Conservation (phyloP, 2,888 invertebrate species). For the Aporophyla nigra region DNA sequence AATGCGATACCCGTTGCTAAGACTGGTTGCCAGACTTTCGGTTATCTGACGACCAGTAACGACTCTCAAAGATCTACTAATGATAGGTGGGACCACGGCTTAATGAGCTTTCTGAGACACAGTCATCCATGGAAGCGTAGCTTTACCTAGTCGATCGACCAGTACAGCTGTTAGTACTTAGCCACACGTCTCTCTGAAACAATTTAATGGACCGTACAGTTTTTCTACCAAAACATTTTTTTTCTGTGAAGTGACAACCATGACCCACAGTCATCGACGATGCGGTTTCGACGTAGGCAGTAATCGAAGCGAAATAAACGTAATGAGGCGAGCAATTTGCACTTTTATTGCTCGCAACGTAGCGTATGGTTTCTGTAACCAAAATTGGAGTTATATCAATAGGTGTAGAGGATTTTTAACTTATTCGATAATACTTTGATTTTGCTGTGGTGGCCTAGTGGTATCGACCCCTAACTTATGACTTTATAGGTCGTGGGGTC, state of each 20-base stretch:
- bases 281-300: conserved; percentile 62
- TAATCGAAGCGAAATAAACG: conserved; percentile 66
- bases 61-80: too few relatives aligned
- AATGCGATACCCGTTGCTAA: too few relatives aligned
- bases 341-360: conserved; percentile 63
- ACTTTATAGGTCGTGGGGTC: too few relatives aligned
- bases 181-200: too few relatives aligned
- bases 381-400: conserved; percentile 51
- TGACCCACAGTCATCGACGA: conserved; percentile 35
- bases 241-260: conserved; percentile 51
- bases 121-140: too few relatives aligned
- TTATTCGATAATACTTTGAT: conserved; percentile 7
- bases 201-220: not conserved
- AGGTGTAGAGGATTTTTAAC: conserved; percentile 11
- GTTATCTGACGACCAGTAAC: too few relatives aligned
- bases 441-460: not conserved
- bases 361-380: conserved; percentile 39
- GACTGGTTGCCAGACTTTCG: too few relatives aligned
- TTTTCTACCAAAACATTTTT: not conserved
- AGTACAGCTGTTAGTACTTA: too few relatives aligned
- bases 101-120: too few relatives aligned
- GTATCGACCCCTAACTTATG: too few relatives aligned
- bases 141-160: too few relatives aligned
- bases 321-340: conserved; percentile 67
- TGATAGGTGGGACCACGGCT: too few relatives aligned